Evolutionary conservation across 2,888 invertebrate species (phyloP), one percentile per base, ranked within the genome.

Genomic region (Anorthoa munda): DNA sequence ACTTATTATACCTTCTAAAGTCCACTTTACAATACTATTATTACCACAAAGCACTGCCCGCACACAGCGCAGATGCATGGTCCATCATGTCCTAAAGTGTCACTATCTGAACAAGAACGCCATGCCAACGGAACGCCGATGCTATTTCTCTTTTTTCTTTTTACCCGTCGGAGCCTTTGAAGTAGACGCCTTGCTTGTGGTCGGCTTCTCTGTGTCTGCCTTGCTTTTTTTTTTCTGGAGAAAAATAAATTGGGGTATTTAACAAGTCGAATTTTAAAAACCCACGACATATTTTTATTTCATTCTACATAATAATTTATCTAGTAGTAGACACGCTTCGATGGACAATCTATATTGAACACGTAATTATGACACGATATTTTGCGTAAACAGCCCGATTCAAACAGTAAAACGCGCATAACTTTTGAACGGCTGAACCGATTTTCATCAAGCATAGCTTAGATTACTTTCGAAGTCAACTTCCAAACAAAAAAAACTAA

Each of bases 191-290:
- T 93, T 94, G 72, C 90, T 94, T 17, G 92, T 81, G 17, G 89
- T 87, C 4, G 93, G 86, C 79, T 94, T 92, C 7, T 86, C 90
- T 4, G 84, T 61, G 48, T 90, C 91, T 0, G 75, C 60, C 81
- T 92, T 94, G 26, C 66, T 80, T 88, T 93, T 95, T 89, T 93
- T 95, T 91, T 94, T 95, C 95, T 95, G 68, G 2, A 58, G 12
- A 18, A 46, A 46, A 12, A 18, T 9, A 26, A 56, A 26, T 17
- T 26, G 4, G 4, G 15, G 3, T 23, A 55, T 2, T 39, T 39
- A 39, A 39, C 9, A 39, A 39, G 9, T 9, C 0, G 9, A 39
- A 39, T 39, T 39, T 39, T 9, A 9, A 39, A 39, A 39, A 39
- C 9, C 9, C 39, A 5, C 31, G 31, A 31, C 0, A 31, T 31